Percentiles rank a stretch among this genome's conserved stretches.
Evolutionary conservation across 2,888 invertebrate genomes (phyloP).

Genomic region (Mythimna pallens): DNA sequence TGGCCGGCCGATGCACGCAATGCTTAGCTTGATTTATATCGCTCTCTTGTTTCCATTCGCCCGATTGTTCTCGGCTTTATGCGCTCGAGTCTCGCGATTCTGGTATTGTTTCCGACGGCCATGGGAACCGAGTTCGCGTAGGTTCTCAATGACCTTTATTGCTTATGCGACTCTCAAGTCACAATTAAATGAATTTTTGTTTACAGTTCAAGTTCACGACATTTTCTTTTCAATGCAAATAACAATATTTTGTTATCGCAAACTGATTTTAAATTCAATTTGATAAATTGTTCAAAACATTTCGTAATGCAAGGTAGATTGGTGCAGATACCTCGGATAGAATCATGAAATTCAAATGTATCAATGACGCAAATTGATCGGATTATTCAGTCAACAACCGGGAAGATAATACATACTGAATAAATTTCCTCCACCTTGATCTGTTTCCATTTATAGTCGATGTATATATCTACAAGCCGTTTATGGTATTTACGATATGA

Average conservation of each 20-base stretch:
- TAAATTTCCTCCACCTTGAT: slow-evolving; percentile 80
- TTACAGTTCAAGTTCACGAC: slow-evolving; percentile 75
- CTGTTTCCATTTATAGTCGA: slow-evolving; percentile 75
- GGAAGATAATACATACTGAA: slow-evolving; percentile 74
- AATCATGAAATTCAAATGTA: slow-evolving; percentile 75
- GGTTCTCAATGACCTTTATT: slow-evolving; percentile 81
- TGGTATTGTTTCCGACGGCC: slow-evolving; percentile 86
- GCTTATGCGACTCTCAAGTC: slow-evolving; percentile 66
- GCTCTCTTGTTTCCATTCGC: slow-evolving; percentile 87
- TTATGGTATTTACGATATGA: slow-evolving; percentile 53
- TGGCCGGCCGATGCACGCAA: slow-evolving; percentile 87
- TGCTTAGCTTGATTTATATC: slow-evolving; percentile 89
- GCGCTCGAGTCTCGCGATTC: slow-evolving; percentile 80
- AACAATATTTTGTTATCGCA: slow-evolving; percentile 9
- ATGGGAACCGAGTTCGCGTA: slow-evolving; percentile 82
- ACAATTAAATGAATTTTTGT: slow-evolving; percentile 69
- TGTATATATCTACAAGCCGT: slow-evolving; percentile 63
- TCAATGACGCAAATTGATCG: slow-evolving; percentile 79
- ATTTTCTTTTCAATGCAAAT: slow-evolving; percentile 56
- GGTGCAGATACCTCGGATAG: slow-evolving; percentile 20
- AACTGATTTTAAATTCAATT: slow-evolving; percentile 33
- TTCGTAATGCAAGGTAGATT: slow-evolving; percentile 30
- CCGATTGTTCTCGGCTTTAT: slow-evolving; percentile 87
- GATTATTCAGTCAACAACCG: slow-evolving; percentile 79
- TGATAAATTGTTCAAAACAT: slow-evolving; percentile 9